Base-by-base conservation (phyloP, 1,140 invertebrate species). In the Orius insidiosus region DNA sequence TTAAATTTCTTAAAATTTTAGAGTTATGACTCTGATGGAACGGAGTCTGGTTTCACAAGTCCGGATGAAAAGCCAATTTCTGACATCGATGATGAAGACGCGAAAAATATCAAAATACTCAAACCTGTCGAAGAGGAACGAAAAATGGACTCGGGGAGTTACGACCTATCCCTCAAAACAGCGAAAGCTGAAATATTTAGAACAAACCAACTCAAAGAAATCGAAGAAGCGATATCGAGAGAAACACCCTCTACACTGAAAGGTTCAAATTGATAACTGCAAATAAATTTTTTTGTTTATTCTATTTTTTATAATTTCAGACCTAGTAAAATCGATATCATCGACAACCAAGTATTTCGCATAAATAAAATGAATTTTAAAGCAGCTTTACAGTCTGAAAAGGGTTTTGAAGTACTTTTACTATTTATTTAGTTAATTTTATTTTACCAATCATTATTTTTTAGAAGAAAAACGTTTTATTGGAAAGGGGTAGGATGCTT, bases 101-200 rank as follows among this genome's bases (percentile, higher is more conserved):
- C 47, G 45, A 53, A 48, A 50, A 31, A 52, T 19, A 18, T 60
- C 19, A 58, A 54, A 18, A 57, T 52, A 45, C 43, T 47, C 5
- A 52, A 59, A 40, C 34, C 63, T 51, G 55, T 55, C 32, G 71
- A 75, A 53, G 68, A 74, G 52, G 75, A 79, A 52, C 66, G 62
- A 43, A 76, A 75, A 68, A 54, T 71, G 30, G 77, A 80, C 64
- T 80, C 76, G 5, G 76, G 75, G 51, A 68, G 71, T 56, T 77
- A 72, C 55, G 75, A 78, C 41, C 54, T 76, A 36, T 51, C 57
- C 57, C 63, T 60, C 53, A 60, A 60, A 50, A 63, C 64, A 33
- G 55, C 54, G n/a, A 58, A 44, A 52, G 53, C 59, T 40, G 58
- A 55, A 51, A 60, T 54, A 49, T 61, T 55, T 54, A 60, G 57